Evolutionary conservation across 2,113 vertebrate genomes (phyloP), one percentile per base, ranked within the genome.

Genomic region (Lota lota): DNA sequence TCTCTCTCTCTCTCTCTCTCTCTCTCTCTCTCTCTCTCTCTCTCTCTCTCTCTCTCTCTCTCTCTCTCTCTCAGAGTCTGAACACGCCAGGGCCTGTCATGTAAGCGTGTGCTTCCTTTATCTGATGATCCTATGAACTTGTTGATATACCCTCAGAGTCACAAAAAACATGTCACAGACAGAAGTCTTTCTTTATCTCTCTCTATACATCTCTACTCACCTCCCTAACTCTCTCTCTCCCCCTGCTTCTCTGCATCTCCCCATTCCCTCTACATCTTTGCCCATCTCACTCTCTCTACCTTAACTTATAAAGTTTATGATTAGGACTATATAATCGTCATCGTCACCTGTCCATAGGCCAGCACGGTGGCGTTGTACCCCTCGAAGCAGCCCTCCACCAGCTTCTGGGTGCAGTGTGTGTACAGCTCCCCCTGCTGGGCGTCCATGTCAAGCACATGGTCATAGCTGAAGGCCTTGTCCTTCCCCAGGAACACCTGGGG

Each of bases 281-380:
- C 10, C 28, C 6, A 1, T 28, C 4, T 28, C 28, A 28, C 28
- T 28, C 28, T 28, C 3, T 28, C 28, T 28, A 28, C 28, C 28
- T 28, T 28, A 5, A 15, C 14, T 15, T 11, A 59, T 5, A 4
- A 59, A 18, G 18, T 10, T 11, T 19, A 59, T 2, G 19, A 17
- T 5, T 5, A 57, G 17, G n/a, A 1, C 16, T 8, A 12, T 53
- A 16, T 16, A 53, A 53, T 10, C 50, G 2, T 4, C 28, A 3
- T 28, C 28, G 6, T 78, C 87, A 96, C 95, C 85, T 99, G 97
- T 74, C 97, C 97, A 70, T 99, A 99, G 18, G 97, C 97, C 81
- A 99, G 98, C 75, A 99, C 93, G 1, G 97, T 99, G 66, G 97
- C 97, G 76, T 99, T 99, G 80, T 99, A 99, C 24, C 97, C 97